Evolutionary conservation across 2,113 vertebrate species (phyloP), one percentile per base, ranked within the genome.

Genomic region (Eclectus roratus): DNA sequence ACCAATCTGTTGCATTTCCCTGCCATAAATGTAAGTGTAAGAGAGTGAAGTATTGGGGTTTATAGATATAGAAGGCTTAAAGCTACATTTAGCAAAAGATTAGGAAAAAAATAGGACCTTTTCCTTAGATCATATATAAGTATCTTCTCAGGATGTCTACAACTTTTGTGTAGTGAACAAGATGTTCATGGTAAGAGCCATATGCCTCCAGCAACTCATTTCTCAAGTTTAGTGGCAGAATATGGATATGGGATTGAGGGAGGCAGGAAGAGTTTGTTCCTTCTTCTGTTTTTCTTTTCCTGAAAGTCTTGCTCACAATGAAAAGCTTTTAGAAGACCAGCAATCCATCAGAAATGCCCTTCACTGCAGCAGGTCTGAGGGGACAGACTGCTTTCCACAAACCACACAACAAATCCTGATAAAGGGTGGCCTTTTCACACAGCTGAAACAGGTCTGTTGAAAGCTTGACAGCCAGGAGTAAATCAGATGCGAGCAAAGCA

Each of bases 1-100:
- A 27, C 20, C 72, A 44, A 44, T 41, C 15, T 71, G 13, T 53
- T 91, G 47, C 2, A 35, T 79, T 79, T 94, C 81, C 9, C 21
- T 87, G 20, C 29, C 82, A 70, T 37, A 91, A 82, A 44, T 80
- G 41, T 10, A 77, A 10, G 9, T 47, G n/a, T n/a, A 70, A 68
- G 25, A 79, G 2, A 37, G 25, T 1, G 4, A 11, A 88, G 41
- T 31, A 65, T 7, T 55, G 25, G 2, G 0, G 0, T 3, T 61
- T 71, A 85, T 44, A 85, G 56, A 69, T 43, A n/a, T 27, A 31
- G 13, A 56, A 49, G 14, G 6, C 8, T 93, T 89, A 60, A 68
- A 9, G 52, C 24, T 33, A 19, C 25, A 12, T 43, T 88, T 72
- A 72, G 12, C 13, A 88, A 93, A 85, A 9, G 8, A 61, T 47